Percentiles rank a stretch among this genome's conserved stretches.
Conservation (phyloP, 1,140 invertebrate genomes). For the Habropoda laboriosa region DNA sequence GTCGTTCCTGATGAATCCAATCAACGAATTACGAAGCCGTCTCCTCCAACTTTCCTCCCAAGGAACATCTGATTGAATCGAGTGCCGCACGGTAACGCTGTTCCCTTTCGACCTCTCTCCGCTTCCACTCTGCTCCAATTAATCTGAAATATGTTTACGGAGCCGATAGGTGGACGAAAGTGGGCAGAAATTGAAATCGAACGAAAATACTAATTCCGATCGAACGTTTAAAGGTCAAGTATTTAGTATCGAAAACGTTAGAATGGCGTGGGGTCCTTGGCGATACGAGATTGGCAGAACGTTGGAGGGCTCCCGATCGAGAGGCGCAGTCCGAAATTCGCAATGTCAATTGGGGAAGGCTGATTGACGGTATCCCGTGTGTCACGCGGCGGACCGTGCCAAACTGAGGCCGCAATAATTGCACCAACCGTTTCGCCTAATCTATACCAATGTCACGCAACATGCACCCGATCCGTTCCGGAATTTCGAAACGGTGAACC, state of each 20-base stretch:
- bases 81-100: neutral
- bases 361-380: conserved; percentile 60
- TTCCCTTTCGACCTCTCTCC: neutral
- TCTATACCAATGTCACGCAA: conserved; percentile 4
- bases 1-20: neutral
- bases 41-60: neutral
- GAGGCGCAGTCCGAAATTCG: conserved; percentile 53
- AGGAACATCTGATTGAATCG: neutral
- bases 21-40: neutral
- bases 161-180: neutral
- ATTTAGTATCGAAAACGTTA: conserved; percentile 11
- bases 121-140: neutral
- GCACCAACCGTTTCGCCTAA: neutral
- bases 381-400: conserved; percentile 29
- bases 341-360: conserved; percentile 57
- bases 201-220: neutral
- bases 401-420: conserved; percentile 28
- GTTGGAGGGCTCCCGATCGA: conserved; percentile 8
- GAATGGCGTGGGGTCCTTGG: conserved; percentile 26
- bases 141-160: conserved; percentile 16
- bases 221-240: conserved; percentile 20
- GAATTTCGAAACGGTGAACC: conserved; percentile 2
- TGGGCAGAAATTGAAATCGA: neutral
- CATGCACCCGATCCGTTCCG: neutral
- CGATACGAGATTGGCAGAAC: conserved; percentile 12